Conservation (phyloP, 2,797 vertebrate genomes). For the Scomberomorus guttatus region DNA sequence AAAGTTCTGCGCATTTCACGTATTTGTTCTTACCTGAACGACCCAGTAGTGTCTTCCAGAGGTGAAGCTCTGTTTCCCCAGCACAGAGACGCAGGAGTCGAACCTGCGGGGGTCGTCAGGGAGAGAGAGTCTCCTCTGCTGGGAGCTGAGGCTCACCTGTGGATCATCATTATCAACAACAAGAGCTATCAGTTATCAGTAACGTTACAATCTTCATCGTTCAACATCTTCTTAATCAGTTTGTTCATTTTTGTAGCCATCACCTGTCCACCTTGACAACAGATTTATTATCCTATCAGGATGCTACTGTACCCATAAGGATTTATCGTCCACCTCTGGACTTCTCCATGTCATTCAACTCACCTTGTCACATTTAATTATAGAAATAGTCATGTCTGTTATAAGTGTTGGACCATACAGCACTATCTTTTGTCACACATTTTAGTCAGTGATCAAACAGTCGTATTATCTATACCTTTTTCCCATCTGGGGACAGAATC, state of each 20-base stretch:
- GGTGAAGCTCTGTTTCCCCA: conserved; percentile 76
- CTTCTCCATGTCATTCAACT: too few relatives aligned
- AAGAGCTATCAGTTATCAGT: background rate
- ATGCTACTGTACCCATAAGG: too few relatives aligned
- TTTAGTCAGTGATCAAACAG: too few relatives aligned
- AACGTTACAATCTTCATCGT: background rate
- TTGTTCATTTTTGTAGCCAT: too few relatives aligned
- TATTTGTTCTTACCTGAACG: conserved; percentile 68
- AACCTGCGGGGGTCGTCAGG: conserved; percentile 70
- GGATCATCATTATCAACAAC: conserved; percentile 44
- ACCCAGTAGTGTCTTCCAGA: conserved; percentile 77
- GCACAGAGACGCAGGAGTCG: conserved; percentile 78
- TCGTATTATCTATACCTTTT: conserved; percentile 65
- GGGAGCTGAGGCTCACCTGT: conserved; percentile 65
- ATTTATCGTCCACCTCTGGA: too few relatives aligned
- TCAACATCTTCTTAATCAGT: background rate
- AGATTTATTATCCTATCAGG: too few relatives aligned
- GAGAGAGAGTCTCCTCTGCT: conserved; percentile 50
- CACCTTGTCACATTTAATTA: too few relatives aligned
- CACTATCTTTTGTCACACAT: too few relatives aligned
- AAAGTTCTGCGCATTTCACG: too few relatives aligned
- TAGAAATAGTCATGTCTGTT: too few relatives aligned
- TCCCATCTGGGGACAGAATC: conserved; percentile 49
- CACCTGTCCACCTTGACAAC: too few relatives aligned
- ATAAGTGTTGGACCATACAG: too few relatives aligned